Percentiles rank a stretch among this genome's conserved stretches.
phyloP scores from a whole-genome alignment of 1,140 invertebrate genomes.

The Littorina saxatilis region DNA sequence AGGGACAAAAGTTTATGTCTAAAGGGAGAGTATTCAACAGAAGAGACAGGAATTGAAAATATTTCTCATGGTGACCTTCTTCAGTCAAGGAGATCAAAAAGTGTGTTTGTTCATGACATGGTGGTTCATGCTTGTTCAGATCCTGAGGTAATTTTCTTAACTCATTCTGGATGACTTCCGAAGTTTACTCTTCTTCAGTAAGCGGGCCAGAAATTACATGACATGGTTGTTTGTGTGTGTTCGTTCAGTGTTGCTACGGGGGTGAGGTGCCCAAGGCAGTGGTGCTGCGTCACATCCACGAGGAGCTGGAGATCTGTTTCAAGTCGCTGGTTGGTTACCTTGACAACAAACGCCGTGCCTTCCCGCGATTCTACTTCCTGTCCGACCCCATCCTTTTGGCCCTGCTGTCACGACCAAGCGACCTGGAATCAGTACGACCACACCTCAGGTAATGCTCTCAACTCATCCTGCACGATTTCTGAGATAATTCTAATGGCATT shows the following conservation, averaged over 20 bases:
- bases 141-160: too few species aligned
- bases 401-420: slow-evolving; percentile 71
- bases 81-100: too few species aligned
- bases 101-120: too few species aligned
- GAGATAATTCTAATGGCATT: not conserved
- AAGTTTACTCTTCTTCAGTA: too few species aligned
- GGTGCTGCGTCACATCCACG: slow-evolving; percentile 72
- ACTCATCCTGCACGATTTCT: not conserved
- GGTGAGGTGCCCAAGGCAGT: slow-evolving; percentile 73
- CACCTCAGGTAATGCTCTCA: slow-evolving; percentile 66
- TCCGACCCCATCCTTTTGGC: slow-evolving; percentile 73
- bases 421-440: slow-evolving; percentile 72
- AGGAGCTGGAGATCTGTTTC: slow-evolving; percentile 76
- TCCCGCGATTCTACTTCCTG: slow-evolving; percentile 74
- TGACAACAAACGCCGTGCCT: slow-evolving; percentile 72
- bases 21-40: too few species aligned
- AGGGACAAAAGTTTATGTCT: too few species aligned
- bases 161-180: too few species aligned
- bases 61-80: too few species aligned
- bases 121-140: too few species aligned
- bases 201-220: too few species aligned
- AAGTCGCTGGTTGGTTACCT: slow-evolving; percentile 73
- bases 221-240: too few species aligned
- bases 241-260: slow-evolving; percentile 72
- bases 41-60: too few species aligned